Conservation (phyloP, 2,797 vertebrate species). For the Bradypodion pumilum region DNA sequence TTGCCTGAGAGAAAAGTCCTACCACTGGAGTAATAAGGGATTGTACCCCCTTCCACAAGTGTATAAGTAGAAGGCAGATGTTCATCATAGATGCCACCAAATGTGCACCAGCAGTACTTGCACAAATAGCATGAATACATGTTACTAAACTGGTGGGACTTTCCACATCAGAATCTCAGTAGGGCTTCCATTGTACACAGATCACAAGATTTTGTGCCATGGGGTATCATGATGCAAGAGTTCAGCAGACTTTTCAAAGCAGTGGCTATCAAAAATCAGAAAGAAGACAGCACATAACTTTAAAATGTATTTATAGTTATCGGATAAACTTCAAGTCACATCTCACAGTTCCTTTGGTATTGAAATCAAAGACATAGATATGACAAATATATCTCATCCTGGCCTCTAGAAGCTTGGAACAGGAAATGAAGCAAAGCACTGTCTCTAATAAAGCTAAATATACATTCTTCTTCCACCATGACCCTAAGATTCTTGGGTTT, state of each 20-base stretch:
- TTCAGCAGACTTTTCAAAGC: neutral
- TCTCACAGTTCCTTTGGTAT: constrained; percentile 34
- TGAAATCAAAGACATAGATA: constrained; percentile 58
- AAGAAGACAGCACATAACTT: constrained; percentile 9
- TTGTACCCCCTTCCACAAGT: too few relatives aligned
- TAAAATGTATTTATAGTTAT: constrained; percentile 8
- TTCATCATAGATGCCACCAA: too few relatives aligned
- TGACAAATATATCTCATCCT: constrained; percentile 26
- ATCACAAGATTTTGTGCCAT: constrained; percentile 5
- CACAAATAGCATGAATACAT: too few relatives aligned
- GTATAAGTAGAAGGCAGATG: too few relatives aligned
- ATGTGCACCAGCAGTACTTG: too few relatives aligned
- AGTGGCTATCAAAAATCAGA: constrained; percentile 16
- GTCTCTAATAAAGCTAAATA: constrained; percentile 37
- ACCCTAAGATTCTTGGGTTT: constrained; percentile 55
- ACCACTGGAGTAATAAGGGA: too few relatives aligned
- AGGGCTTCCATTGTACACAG: neutral
- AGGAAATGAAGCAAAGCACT: constrained; percentile 38
- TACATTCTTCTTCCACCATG: constrained; percentile 56
- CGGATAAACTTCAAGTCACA: neutral
- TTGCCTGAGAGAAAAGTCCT: too few relatives aligned
- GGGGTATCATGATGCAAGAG: neutral
- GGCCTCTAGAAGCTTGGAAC: constrained; percentile 43
- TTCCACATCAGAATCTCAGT: too few relatives aligned
- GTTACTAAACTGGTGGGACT: too few relatives aligned